Base-by-base conservation (phyloP, 2,888 invertebrate species). In the Hartigia nigra region DNA sequence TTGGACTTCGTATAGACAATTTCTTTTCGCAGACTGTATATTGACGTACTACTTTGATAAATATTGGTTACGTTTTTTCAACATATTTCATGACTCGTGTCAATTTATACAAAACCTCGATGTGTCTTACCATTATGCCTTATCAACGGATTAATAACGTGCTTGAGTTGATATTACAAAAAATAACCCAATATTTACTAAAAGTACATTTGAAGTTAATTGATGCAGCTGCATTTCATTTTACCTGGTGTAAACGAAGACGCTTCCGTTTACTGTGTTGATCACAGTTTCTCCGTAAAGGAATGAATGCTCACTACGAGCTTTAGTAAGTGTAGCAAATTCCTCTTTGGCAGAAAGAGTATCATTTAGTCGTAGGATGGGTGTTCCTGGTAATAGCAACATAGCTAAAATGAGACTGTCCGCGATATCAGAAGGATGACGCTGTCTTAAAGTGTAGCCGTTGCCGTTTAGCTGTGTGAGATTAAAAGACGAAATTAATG, bases 361-460 rank as follows among this genome's bases (percentile, higher is more conserved):
- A 79, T 94, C 92, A 0, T 91, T 87, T 12, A 91, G 39, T 32
- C 81, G 84, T 1, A 94, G 82, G 77, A 96, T 93, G 0, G 97
- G 95, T 9, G 96, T 94, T 74, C 98, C 98, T 0, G 97, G 97
- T 82, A 98, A 92, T 78, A 98, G 92, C 89, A 97, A 92, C 75
- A 95, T 93, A 87, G 98, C 93, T 88, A 96, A 92, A 82, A 93
- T 93, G 74, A 94, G 85, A 35, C 92, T 94, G 34, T 95, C 94
- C 69, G 94, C 91, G 75, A 93, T 92, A 76, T 92, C 92, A 4
- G 85, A 80, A 34, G 92, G 88, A 80, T 92, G 86, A 55, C 89
- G 86, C 35, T 88, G 80, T 74, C 87, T 86, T 70, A 89, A 84
- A 75, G 81, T 80, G 1, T 31, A 81, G 12, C 81, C 80, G 35